Evolutionary conservation across 2,888 invertebrate species (phyloP).

Genomic region (Allophyes oxyacanthae): DNA sequence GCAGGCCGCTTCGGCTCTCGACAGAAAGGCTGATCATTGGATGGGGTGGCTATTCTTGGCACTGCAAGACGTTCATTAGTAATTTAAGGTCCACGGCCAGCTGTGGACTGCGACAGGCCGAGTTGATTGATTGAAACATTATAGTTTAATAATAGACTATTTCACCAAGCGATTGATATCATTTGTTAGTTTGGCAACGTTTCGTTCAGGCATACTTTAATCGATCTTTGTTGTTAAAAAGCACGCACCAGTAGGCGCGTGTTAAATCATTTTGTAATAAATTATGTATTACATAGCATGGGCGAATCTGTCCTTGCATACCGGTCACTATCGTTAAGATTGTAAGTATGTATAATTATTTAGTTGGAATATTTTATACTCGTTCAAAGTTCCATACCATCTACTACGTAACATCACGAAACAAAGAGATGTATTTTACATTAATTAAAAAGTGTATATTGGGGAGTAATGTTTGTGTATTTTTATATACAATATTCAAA

Average conservation of each 20-base stretch:
- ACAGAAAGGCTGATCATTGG: neutral
- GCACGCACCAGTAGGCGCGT: conserved; percentile 34
- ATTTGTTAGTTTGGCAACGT: conserved; percentile 32
- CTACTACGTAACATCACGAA: too few relatives aligned
- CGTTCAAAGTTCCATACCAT: too few relatives aligned
- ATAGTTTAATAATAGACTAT: conserved; percentile 35
- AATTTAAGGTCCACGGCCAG: conserved; percentile 32
- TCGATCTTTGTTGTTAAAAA: conserved; percentile 48
- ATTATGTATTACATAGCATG: conserved; percentile 41
- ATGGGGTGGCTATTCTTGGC: conserved; percentile 38
- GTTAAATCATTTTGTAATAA: conserved; percentile 48
- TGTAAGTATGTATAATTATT: neutral
- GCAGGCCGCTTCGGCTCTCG: conserved; percentile 15
- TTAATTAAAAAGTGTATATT: too few relatives aligned
- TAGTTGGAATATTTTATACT: too few relatives aligned
- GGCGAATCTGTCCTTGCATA: conserved; percentile 51
- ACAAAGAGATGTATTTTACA: too few relatives aligned
- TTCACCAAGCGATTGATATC: conserved; percentile 44
- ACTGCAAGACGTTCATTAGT: conserved; percentile 39
- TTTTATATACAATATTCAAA: too few relatives aligned
- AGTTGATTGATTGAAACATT: conserved; percentile 42
- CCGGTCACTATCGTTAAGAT: conserved; percentile 25
- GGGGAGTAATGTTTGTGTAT: too few relatives aligned
- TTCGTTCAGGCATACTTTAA: conserved; percentile 24
- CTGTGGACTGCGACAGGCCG: conserved; percentile 10